phyloP scores from a whole-genome alignment of 2,888 invertebrate genomes.

The Bembecia ichneumoniformis region DNA sequence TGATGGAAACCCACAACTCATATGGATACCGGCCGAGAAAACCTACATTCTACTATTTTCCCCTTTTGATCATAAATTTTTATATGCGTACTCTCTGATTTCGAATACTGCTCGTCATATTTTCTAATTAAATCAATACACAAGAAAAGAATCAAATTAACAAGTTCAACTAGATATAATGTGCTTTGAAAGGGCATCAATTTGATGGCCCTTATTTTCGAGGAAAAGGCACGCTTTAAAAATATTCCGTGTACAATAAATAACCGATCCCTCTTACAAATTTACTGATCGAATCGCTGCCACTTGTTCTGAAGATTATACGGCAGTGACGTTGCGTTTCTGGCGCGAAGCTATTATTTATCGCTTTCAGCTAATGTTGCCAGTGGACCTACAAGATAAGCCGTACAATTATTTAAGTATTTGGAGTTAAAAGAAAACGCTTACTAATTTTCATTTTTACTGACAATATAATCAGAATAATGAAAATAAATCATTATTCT shows the following conservation, averaged over 20 bases:
- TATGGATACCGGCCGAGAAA: too few species aligned
- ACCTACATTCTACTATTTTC: too few species aligned
- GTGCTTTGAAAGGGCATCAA: neutral
- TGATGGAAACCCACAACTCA: too few species aligned
- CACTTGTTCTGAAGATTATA: conserved; percentile 24
- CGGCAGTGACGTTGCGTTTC: conserved; percentile 21
- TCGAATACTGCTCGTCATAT: too few species aligned
- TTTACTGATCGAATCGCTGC: conserved; percentile 16
- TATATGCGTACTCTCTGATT: neutral
- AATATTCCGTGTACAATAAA: conserved; percentile 6
- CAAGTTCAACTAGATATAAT: too few species aligned
- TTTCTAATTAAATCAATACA: too few species aligned
- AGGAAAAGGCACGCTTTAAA: neutral
- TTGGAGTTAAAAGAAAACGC: neutral
- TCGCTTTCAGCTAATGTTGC: conserved; percentile 3
- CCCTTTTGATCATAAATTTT: neutral
- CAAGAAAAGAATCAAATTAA: too few species aligned
- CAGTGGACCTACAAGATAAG: conserved; percentile 11
- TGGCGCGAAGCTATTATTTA: conserved; percentile 5
- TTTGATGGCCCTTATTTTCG: conserved; percentile 3
- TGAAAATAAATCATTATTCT: too few species aligned
- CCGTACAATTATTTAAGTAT: conserved; percentile 6
- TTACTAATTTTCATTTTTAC: neutral
- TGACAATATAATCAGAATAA: too few species aligned
- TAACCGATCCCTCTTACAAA: conserved; percentile 12